A percentile compares a stretch with the other conserved stretches of the same genome.
Evolutionary conservation across 2,888 invertebrate genomes (phyloP).

Genomic region (Ectemnius lituratus): DNA sequence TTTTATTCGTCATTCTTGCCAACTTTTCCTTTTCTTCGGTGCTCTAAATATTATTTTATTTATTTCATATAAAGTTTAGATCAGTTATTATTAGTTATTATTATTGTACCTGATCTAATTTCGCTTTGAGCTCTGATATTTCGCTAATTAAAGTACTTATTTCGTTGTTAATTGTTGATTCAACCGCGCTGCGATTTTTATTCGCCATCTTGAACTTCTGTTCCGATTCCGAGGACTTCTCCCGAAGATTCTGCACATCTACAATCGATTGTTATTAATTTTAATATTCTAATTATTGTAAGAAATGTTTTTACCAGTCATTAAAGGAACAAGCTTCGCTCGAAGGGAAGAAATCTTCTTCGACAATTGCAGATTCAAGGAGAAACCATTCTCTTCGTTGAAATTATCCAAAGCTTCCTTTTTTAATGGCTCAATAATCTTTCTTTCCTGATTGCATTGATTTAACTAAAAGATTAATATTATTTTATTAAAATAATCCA

Average conservation of each 20-base stretch:
- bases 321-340: slow-evolving; percentile 60
- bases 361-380: slow-evolving; percentile 63
- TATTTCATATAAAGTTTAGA: background rate
- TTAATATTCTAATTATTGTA: background rate
- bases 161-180: slow-evolving; percentile 79
- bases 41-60: slow-evolving; percentile 42
- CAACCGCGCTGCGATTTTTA: slow-evolving; percentile 80
- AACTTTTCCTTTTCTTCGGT: slow-evolving; percentile 56
- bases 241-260: slow-evolving; percentile 83
- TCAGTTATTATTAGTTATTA: background rate
- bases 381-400: slow-evolving; percentile 59
- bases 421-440: slow-evolving; percentile 28
- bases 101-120: slow-evolving; percentile 79
- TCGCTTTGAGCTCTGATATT: slow-evolving; percentile 73
- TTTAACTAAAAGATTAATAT: slow-evolving; percentile 27
- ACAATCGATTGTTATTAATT: background rate
- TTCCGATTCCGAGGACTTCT: slow-evolving; percentile 83
- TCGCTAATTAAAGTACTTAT: slow-evolving; percentile 76
- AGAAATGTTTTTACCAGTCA: slow-evolving; percentile 59
- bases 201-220: slow-evolving; percentile 82
- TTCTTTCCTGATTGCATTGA: slow-evolving; percentile 29
- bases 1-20: slow-evolving; percentile 54
- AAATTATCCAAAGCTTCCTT: slow-evolving; percentile 57
- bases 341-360: slow-evolving; percentile 57
- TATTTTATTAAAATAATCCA: background rate